These are phyloP conservation scores for Aphidoletes aphidimyza DNA, from an alignment of 2,888 invertebrate species.

Conservation along the genomic window DNA sequence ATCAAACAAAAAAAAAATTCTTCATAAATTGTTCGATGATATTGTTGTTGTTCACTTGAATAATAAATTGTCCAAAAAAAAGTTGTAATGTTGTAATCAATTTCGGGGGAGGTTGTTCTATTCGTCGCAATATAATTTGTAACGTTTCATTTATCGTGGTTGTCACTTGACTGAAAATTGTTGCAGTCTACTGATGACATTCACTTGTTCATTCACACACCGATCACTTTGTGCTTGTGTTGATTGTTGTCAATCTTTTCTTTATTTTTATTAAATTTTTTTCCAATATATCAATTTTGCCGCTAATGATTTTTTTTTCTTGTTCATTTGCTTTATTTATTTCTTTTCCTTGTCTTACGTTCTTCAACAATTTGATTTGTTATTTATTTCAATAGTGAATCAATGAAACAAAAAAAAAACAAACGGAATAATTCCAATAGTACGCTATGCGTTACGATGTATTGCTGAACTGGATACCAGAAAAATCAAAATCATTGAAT, in stretches of 20 bases:
- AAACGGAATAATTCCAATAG: constrained; percentile 11
- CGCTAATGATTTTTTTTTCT: no score
- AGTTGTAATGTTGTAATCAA: background rate
- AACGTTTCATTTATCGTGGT: constrained; percentile 50
- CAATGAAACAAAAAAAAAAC: no score
- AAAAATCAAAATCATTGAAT: constrained; percentile 6
- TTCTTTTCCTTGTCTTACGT: constrained; percentile 5
- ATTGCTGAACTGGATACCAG: constrained; percentile 42
- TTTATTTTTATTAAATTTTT: background rate
- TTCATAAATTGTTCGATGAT: constrained; percentile 8
- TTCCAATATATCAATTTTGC: no score
- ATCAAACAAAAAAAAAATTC: background rate
- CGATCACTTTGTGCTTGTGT: constrained; percentile 39
- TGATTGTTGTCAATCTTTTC: constrained; percentile 22
- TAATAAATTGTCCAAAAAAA: background rate
- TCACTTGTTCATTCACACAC: constrained; percentile 52
- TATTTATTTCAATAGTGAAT: background rate
- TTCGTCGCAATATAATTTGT: background rate
- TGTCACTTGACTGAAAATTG: constrained; percentile 52
- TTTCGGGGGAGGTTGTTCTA: constrained; percentile 14
- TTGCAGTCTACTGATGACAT: constrained; percentile 32
- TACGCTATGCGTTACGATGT: background rate
- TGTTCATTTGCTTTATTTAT: constrained; percentile 36
- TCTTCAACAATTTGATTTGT: background rate
- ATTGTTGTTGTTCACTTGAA: background rate